Evolutionary conservation across 2,113 vertebrate genomes (phyloP).

Genomic region (Sterrhoptilus dennistouni): DNA sequence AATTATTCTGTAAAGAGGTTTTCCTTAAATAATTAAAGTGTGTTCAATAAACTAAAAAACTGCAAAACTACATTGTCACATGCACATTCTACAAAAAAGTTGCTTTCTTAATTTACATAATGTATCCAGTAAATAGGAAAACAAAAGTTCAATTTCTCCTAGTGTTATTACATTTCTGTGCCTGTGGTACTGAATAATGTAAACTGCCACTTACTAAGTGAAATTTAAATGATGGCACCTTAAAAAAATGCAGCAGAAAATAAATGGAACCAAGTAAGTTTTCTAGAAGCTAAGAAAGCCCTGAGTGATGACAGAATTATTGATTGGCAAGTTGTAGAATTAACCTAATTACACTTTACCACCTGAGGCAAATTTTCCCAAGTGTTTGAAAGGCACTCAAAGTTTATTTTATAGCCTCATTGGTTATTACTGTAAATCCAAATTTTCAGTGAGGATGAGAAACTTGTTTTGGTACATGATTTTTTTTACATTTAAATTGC

Average conservation of each 20-base stretch:
- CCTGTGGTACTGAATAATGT: constrained; percentile 74
- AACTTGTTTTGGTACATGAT: constrained; percentile 73
- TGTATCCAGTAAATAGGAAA: constrained; percentile 77
- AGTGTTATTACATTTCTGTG: constrained; percentile 75
- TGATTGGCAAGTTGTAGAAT: constrained; percentile 72
- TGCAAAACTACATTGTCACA: constrained; percentile 80
- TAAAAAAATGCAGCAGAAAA: constrained; percentile 69
- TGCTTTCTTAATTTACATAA: constrained; percentile 80
- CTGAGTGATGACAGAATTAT: constrained; percentile 72
- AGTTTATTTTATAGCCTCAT: constrained; percentile 65
- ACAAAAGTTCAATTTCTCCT: constrained; percentile 73
- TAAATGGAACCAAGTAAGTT: constrained; percentile 68
- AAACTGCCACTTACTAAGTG: constrained; percentile 83
- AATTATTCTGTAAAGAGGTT: constrained; percentile 77
- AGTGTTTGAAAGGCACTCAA: constrained; percentile 77
- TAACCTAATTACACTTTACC: constrained; percentile 71
- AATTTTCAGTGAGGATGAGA: constrained; percentile 59
- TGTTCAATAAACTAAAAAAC: constrained; percentile 79
- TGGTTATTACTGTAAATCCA: constrained; percentile 62
- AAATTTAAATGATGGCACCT: constrained; percentile 80
- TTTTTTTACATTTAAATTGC: constrained; percentile 46
- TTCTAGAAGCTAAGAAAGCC: constrained; percentile 77
- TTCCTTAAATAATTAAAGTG: constrained; percentile 80
- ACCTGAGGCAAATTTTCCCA: constrained; percentile 72
- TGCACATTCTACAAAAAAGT: constrained; percentile 77